Evolutionary conservation across 1,140 invertebrate species (phyloP), one percentile per base, ranked within the genome.

Genomic region (Lethocerus indicus): DNA sequence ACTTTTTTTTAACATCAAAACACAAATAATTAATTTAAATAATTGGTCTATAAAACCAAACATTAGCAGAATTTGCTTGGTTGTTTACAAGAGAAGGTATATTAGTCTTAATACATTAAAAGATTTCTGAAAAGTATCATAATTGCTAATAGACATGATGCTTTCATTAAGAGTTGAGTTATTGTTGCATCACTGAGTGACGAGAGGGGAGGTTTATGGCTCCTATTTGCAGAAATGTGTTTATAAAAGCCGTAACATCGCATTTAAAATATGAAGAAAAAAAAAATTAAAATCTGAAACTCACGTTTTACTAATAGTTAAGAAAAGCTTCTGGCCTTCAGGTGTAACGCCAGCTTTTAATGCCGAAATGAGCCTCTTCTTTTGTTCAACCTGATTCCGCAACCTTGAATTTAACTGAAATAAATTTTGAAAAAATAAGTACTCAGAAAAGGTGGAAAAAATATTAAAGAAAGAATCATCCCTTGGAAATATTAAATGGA

Each of bases 291-390:
- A 32, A 35, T 27, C 3, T 36, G 12, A 43, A 47, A 59, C 67
- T 67, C 65, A 76, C 73, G 87, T 90, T 73, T 92, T 88, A 23
- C 81, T 79, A 61, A 95, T 91, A 49, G 86, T 79, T 62, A 87
- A 74, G 67, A 89, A 94, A 49, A 94, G 68, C 64, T 81, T 78
- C 60, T 91, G 84, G 54, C 87, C 91, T 60, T 93, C 87, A 13
- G 81, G 78, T 56, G 87, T 81, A 39, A 91, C 79, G 65, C 86
- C 88, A 27, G 86, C 79, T 57, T 84, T 79, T 66, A 92, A 71
- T 53, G 88, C 87, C 63, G 81, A 76, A 37, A 82, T 73, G 69
- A 86, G 70, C 64, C 83, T 76, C 63, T 76, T 76, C 60, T 92
- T 89, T 58, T 87, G 81, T 61, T 90, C 87, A 56, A 91, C 79